A percentile compares a stretch with the other conserved stretches of the same genome.
These are phyloP conservation scores for Vanessa cardui DNA, from an alignment of 2,888 invertebrate species.

Conservation along the genomic window DNA sequence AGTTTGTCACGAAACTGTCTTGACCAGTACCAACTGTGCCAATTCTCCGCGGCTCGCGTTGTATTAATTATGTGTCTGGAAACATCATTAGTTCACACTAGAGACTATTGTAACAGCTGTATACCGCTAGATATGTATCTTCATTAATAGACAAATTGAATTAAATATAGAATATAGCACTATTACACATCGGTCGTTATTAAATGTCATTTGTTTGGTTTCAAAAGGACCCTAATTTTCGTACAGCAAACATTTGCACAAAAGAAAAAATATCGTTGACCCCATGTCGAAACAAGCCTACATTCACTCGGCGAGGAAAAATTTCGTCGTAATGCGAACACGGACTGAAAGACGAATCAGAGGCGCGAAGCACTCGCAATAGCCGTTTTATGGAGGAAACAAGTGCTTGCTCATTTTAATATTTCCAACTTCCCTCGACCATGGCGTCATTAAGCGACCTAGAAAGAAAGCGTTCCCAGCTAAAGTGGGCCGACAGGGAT, in stretches of 20 bases:
- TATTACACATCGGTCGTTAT: not conserved
- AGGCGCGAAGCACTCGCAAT: conserved; percentile 72
- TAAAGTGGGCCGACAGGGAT: conserved; percentile 69
- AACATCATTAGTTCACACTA: conserved; percentile 30
- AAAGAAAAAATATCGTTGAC: conserved; percentile 17
- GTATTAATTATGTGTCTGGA: conserved; percentile 35
- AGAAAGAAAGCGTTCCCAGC: conserved; percentile 66
- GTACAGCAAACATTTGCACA: not conserved
- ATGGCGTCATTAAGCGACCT: conserved; percentile 71
- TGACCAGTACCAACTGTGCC: conserved; percentile 34
- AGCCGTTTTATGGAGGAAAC: conserved; percentile 73
- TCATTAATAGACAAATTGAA: conserved; percentile 26
- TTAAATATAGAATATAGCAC: conserved; percentile 1
- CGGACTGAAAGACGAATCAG: conserved; percentile 52
- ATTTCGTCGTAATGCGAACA: conserved; percentile 31
- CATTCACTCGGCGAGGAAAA: conserved; percentile 31
- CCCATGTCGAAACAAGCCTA: conserved; percentile 18
- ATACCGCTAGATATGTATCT: conserved; percentile 21
- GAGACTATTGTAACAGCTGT: conserved; percentile 26
- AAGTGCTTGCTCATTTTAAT: conserved; percentile 82
- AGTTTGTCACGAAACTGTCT: conserved; percentile 32
- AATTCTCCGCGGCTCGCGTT: conserved; percentile 28
- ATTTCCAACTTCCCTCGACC: conserved; percentile 72
- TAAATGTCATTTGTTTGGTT: conserved; percentile 7
- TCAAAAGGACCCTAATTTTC: conserved; percentile 4